Evolutionary conservation across 2,888 invertebrate genomes (phyloP).

Genomic region (Meganola albula): DNA sequence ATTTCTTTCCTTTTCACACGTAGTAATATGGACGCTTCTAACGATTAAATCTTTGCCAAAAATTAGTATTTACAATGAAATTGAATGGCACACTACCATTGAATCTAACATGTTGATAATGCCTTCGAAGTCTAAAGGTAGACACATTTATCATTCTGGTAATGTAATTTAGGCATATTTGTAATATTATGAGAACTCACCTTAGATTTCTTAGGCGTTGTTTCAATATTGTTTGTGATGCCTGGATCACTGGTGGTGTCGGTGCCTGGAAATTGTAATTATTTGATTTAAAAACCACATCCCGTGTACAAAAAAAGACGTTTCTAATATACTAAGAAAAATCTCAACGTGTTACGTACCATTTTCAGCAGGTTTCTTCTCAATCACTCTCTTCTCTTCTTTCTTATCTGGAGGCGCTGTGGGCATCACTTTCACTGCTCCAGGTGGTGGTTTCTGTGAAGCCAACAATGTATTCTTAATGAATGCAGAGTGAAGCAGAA

Average conservation of each 20-base stretch:
- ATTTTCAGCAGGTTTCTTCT: conserved; percentile 65
- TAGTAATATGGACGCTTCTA: no score
- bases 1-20: no score
- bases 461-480: conserved; percentile 6
- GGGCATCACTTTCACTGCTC: conserved; percentile 90
- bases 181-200: conserved; percentile 35
- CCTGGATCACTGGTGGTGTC: conserved; percentile 71
- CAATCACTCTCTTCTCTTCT: conserved; percentile 53
- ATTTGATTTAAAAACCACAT: no score
- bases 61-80: conserved; percentile 51
- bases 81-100: conserved; percentile 56
- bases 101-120: no score
- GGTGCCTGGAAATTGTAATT: conserved; percentile 70
- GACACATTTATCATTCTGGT: conserved; percentile 61
- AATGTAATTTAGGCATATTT: conserved; percentile 14
- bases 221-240: conserved; percentile 65
- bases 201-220: conserved; percentile 69
- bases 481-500: no score
- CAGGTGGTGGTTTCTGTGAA: conserved; percentile 86
- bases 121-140: no score
- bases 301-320: no score
- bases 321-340: not conserved
- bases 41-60: no score
- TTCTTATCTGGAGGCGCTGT: conserved; percentile 80
- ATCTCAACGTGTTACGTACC: conserved; percentile 35